Percentiles rank a stretch among this genome's conserved stretches.
Evolutionary conservation across 2,113 vertebrate genomes (phyloP).

Genomic region (Terrapene triunguis): DNA sequence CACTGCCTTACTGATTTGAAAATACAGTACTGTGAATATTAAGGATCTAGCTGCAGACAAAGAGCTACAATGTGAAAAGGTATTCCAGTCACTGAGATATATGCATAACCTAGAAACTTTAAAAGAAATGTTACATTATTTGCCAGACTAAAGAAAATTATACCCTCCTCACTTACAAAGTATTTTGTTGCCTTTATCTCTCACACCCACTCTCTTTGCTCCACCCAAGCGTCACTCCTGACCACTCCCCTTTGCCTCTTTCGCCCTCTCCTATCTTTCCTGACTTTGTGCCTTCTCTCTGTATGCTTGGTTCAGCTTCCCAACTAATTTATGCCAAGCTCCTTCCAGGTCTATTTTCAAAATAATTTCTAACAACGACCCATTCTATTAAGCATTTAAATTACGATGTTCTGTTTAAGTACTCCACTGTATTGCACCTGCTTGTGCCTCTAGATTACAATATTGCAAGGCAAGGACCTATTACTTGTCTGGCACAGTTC

Average conservation of each 20-base stretch:
- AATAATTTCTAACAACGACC: neutral
- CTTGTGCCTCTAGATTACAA: neutral
- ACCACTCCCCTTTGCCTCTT: neutral
- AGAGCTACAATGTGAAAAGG: neutral
- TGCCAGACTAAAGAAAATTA: neutral
- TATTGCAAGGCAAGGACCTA: neutral
- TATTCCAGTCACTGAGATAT: neutral
- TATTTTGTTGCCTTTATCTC: neutral
- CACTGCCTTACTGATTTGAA: neutral
- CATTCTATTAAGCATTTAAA: neutral
- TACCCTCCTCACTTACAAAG: neutral
- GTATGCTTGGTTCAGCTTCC: neutral
- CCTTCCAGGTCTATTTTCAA: neutral
- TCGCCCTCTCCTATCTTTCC: neutral
- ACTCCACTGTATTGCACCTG: neutral
- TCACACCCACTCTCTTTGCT: neutral
- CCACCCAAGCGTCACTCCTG: neutral
- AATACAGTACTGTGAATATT: neutral
- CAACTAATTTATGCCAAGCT: neutral
- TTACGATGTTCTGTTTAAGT: neutral
- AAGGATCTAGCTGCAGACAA: slow-evolving; percentile 1
- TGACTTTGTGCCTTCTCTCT: neutral
- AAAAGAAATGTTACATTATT: neutral
- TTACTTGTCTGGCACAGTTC: neutral
- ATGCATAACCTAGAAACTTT: neutral